Conservation (phyloP, 2,888 invertebrate genomes). For the Amphimallon solstitiale region DNA sequence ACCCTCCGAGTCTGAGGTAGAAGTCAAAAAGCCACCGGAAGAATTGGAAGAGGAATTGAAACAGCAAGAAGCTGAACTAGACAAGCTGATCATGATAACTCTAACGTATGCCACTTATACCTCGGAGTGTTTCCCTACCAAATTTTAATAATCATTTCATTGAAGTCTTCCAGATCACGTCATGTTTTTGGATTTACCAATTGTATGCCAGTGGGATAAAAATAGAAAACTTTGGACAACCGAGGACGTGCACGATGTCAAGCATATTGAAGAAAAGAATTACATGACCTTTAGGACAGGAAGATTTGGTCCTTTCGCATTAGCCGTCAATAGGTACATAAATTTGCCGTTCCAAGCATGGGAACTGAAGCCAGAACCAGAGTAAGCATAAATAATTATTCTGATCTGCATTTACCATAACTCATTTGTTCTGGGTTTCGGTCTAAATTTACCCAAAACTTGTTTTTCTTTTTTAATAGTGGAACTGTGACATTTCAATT, state of each 20-base stretch:
- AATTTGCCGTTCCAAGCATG: conserved; percentile 89
- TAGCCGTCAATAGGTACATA: conserved; percentile 78
- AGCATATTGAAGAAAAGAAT: conserved; percentile 87
- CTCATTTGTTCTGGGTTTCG: neutral
- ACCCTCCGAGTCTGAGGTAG: conserved; percentile 71
- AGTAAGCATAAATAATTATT: conserved; percentile 60
- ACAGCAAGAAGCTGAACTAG: conserved; percentile 76
- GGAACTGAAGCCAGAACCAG: conserved; percentile 77
- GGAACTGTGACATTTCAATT: conserved; percentile 67
- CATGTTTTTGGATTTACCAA: conserved; percentile 59
- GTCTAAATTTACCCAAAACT: neutral
- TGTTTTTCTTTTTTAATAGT: conserved; percentile 53
- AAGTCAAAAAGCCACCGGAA: conserved; percentile 77
- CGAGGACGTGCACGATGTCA: conserved; percentile 61
- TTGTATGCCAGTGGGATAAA: conserved; percentile 58
- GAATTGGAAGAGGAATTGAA: conserved; percentile 84
- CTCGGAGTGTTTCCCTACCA: neutral
- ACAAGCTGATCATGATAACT: conserved; percentile 75
- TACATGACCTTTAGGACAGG: conserved; percentile 81
- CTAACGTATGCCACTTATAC: conserved; percentile 73
- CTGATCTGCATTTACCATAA: neutral
- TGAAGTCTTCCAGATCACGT: conserved; percentile 55
- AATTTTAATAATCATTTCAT: neutral
- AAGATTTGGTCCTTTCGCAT: conserved; percentile 73
- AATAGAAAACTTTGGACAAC: conserved; percentile 55